Percentiles rank a stretch among this genome's conserved stretches.
phyloP scores from a whole-genome alignment of 2,113 vertebrate species.

The Syngnathus scovelli region DNA sequence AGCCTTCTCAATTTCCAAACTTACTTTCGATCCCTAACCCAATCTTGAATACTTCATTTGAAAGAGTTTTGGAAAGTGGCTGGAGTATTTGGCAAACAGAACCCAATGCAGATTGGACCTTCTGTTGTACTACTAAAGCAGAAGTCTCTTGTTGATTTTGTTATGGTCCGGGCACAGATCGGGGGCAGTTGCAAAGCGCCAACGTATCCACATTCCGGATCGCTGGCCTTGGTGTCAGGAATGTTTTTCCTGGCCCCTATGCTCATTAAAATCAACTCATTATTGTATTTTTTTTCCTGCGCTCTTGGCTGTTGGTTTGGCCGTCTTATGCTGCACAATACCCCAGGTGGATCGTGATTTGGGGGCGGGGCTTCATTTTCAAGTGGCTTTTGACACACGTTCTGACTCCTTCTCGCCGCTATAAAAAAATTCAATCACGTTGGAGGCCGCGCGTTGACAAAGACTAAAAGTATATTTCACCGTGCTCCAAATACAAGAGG shows the following conservation, averaged over 20 bases:
- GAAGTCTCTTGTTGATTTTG: background rate
- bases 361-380: too few species aligned
- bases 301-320: background rate
- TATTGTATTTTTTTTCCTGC: background rate
- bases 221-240: background rate
- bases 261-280: background rate
- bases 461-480: background rate
- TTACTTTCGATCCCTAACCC: too few species aligned
- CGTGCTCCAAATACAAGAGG: constrained; percentile 18
- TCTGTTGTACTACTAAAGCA: background rate
- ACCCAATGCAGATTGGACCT: background rate
- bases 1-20: background rate
- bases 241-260: background rate
- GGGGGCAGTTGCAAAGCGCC: background rate
- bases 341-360: too few species aligned
- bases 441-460: background rate
- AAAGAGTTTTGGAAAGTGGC: background rate
- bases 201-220: background rate
- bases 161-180: background rate
- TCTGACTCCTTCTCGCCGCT: background rate
- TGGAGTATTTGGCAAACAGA: constrained; percentile 12
- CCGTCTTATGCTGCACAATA: background rate
- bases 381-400: too few species aligned
- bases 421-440: background rate
- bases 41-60: too few species aligned